Evolutionary conservation across 1,140 invertebrate species (phyloP).

Genomic region (Popillia japonica): DNA sequence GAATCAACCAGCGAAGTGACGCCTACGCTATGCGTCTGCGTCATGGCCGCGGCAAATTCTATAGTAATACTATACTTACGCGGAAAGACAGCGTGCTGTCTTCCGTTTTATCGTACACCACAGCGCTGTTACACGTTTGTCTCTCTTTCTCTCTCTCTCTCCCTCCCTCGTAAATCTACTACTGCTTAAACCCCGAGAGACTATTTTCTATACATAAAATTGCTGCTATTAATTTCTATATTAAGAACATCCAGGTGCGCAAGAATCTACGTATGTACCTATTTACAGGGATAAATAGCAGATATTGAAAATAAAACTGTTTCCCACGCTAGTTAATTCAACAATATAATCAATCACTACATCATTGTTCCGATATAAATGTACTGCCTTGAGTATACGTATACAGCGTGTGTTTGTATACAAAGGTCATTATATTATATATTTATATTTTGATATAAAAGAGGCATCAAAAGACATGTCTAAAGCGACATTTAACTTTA

Average conservation of each 20-base stretch:
- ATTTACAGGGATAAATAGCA: neutral
- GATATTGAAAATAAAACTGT: too few relatives aligned
- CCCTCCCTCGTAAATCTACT: slow-evolving; percentile 20
- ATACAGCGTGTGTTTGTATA: too few relatives aligned
- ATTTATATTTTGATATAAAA: too few relatives aligned
- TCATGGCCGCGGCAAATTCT: neutral
- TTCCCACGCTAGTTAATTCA: too few relatives aligned
- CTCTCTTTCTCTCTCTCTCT: too few relatives aligned
- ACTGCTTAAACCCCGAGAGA: neutral
- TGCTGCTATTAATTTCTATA: neutral
- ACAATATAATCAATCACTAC: too few relatives aligned
- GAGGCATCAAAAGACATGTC: too few relatives aligned
- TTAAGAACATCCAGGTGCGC: neutral
- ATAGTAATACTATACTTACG: slow-evolving; percentile 18
- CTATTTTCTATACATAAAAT: neutral
- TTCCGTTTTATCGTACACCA: neutral
- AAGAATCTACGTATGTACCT: neutral
- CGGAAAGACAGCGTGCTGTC: neutral
- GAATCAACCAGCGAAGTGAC: slow-evolving; percentile 12
- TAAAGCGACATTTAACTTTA: too few relatives aligned
- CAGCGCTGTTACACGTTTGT: neutral
- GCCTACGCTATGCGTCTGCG: slow-evolving; percentile 15
- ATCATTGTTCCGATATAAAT: too few relatives aligned
- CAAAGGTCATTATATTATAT: too few relatives aligned
- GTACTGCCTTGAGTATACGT: too few relatives aligned